These are phyloP conservation scores for Urophycis tenuis DNA, from an alignment of 2,797 vertebrate species.

Conservation along the genomic window DNA sequence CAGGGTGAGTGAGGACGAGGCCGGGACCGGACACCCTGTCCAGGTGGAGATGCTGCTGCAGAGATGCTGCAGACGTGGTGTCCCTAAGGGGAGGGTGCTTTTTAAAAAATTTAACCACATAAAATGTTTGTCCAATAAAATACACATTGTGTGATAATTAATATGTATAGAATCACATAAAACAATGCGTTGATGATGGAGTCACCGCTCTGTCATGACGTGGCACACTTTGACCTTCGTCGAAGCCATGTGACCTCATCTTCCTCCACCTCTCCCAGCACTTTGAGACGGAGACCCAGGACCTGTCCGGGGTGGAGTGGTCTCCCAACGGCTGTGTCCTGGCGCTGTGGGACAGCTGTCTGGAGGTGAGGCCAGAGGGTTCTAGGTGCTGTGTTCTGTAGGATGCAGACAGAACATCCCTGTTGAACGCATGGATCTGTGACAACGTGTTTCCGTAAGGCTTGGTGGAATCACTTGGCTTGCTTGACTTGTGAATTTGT, in stretches of 20 bases:
- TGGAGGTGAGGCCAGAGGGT: constrained; percentile 76
- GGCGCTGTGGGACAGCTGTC: constrained; percentile 87
- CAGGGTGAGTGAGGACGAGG: constrained; percentile 69
- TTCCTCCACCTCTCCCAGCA: constrained; percentile 68
- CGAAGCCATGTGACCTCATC: not conserved
- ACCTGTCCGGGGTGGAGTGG: constrained; percentile 89
- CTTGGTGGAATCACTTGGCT: not conserved
- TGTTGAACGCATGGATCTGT: not conserved
- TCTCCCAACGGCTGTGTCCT: constrained; percentile 93
- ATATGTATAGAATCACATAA: not conserved
- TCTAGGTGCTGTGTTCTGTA: not conserved
- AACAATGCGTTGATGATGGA: not conserved
- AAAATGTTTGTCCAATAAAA: no score
- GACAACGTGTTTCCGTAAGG: not conserved
- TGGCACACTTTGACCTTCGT: not conserved
- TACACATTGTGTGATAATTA: no score
- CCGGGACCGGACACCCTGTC: not conserved
- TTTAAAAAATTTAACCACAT: no score
- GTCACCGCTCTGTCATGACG: not conserved
- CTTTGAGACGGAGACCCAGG: constrained; percentile 93
- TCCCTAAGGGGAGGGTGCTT: not conserved
- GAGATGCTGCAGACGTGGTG: not conserved
- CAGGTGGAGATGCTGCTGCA: not conserved
- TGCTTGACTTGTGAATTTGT: not conserved
- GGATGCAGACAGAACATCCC: not conserved